These are phyloP conservation scores for Malacoraja senta DNA, from an alignment of 2,797 vertebrate species.

Conservation along the genomic window DNA sequence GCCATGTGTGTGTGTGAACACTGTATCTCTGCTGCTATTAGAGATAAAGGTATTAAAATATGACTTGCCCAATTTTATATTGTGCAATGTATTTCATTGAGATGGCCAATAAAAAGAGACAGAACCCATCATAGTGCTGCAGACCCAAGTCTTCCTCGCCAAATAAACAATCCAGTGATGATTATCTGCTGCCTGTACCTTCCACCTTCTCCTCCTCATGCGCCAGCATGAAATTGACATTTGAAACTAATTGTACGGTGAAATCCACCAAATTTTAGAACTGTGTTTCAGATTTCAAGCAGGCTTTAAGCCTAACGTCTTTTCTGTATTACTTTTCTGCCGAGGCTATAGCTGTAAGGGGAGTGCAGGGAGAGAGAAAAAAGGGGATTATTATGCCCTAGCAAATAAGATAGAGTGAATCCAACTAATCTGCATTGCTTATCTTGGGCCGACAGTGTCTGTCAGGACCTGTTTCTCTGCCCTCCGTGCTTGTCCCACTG, in stretches of 20 bases:
- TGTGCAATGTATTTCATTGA: conserved; percentile 29
- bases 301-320: conserved; percentile 57
- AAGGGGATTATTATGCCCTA: conserved; percentile 64
- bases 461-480: conserved; percentile 56
- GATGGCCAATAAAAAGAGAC: conserved; percentile 38
- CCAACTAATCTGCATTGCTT: conserved; percentile 67
- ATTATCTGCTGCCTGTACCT: conserved; percentile 49
- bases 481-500: conserved; percentile 54
- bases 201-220: conserved; percentile 52
- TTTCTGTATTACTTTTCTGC: conserved; percentile 56
- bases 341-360: conserved; percentile 58
- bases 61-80: conserved; percentile 30
- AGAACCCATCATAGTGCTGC: conserved; percentile 43
- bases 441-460: conserved; percentile 64
- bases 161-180: conserved; percentile 48
- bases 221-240: conserved; percentile 89
- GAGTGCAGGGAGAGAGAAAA: conserved; percentile 59
- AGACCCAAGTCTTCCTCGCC: conserved; percentile 48
- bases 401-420: conserved; percentile 59
- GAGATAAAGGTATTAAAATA: conserved; percentile 36
- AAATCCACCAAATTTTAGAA: conserved; percentile 62
- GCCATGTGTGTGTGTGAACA: neutral
- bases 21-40: conserved; percentile 35
- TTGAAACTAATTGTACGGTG: conserved; percentile 81
- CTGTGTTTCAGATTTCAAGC: conserved; percentile 59